These are phyloP conservation scores for Shinisaurus crocodilurus DNA, from an alignment of 2,113 vertebrate genomes.

Conservation along the genomic window DNA sequence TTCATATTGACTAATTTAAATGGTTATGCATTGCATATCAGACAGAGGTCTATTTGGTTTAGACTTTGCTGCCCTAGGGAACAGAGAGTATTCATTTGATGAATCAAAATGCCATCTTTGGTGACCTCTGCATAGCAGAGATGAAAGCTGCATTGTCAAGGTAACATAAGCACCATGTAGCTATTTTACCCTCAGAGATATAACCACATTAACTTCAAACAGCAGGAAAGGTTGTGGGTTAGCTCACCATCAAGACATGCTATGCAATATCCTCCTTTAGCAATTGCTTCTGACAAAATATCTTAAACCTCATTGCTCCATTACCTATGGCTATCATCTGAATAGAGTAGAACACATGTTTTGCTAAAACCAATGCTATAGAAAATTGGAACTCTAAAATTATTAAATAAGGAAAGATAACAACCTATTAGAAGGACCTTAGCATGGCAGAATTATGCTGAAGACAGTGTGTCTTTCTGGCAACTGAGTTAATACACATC, in stretches of 20 bases:
- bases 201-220: slow-evolving; percentile 45
- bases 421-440: slow-evolving; percentile 11
- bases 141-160: slow-evolving; percentile 50
- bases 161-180: slow-evolving; percentile 45
- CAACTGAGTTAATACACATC: slow-evolving; percentile 5
- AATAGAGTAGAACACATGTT: neutral
- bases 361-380: slow-evolving; percentile 32
- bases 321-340: slow-evolving; percentile 9
- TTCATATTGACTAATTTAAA: slow-evolving; percentile 73
- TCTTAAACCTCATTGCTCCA: slow-evolving; percentile 27
- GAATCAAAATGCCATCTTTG: slow-evolving; percentile 63
- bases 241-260: slow-evolving; percentile 20
- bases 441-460: neutral
- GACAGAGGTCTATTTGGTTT: slow-evolving; percentile 51
- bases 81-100: slow-evolving; percentile 22
- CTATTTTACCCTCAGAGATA: slow-evolving; percentile 41
- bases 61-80: slow-evolving; percentile 40
- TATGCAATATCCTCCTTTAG: slow-evolving; percentile 57
- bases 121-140: slow-evolving; percentile 54
- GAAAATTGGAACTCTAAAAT: slow-evolving; percentile 38
- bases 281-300: slow-evolving; percentile 13
- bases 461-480: neutral
- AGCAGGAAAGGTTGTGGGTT: slow-evolving; percentile 49
- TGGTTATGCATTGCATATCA: slow-evolving; percentile 64
- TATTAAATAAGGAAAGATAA: slow-evolving; percentile 49